phyloP scores from a whole-genome alignment of 2,888 invertebrate species.

The Diploptera punctata region DNA sequence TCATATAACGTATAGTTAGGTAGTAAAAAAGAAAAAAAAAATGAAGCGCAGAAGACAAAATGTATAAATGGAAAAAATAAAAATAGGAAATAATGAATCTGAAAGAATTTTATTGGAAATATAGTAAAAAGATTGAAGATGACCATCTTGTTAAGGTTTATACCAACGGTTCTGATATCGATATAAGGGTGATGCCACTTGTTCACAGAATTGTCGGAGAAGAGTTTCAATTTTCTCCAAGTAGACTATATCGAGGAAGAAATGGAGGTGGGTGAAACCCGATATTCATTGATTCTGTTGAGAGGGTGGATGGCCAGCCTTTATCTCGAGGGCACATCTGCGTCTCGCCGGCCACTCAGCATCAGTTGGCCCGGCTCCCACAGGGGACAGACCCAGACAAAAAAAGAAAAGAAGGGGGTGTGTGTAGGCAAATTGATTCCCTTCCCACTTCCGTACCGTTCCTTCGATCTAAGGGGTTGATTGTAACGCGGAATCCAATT shows the following conservation, averaged over 20 bases:
- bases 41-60: too few relatives aligned
- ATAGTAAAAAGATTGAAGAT: too few relatives aligned
- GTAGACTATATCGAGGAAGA: neutral
- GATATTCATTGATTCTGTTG: constrained; percentile 35
- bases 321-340: constrained; percentile 27
- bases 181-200: too few relatives aligned
- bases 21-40: too few relatives aligned
- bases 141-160: too few relatives aligned
- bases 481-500: neutral
- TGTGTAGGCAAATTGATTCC: constrained; percentile 21
- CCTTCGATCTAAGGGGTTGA: neutral
- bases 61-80: too few relatives aligned
- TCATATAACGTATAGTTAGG: too few relatives aligned
- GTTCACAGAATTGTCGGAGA: too few relatives aligned
- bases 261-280: constrained; percentile 13
- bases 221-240: constrained; percentile 1
- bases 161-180: too few relatives aligned
- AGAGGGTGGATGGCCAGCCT: constrained; percentile 26
- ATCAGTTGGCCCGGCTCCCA: constrained; percentile 28
- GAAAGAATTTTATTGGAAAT: too few relatives aligned
- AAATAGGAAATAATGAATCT: too few relatives aligned
- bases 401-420: neutral
- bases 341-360: constrained; percentile 19
- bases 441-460: neutral
- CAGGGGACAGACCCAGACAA: constrained; percentile 6